Evolutionary conservation across 2,113 vertebrate genomes (phyloP).

Genomic region (Nibea coibor): DNA sequence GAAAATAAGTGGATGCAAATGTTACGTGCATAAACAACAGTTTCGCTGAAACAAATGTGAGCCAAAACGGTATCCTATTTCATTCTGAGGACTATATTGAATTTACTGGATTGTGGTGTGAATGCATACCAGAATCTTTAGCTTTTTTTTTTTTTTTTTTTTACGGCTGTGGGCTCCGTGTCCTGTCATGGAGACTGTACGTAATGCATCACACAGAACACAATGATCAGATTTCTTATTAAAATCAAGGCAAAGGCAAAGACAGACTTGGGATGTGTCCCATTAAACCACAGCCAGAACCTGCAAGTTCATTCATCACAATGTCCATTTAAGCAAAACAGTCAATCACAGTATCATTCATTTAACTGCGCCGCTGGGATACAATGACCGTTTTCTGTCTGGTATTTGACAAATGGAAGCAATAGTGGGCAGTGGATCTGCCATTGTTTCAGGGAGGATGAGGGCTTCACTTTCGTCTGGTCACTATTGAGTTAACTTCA

Average conservation of each 20-base stretch:
- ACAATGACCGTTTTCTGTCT: constrained; percentile 15
- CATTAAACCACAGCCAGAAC: constrained; percentile 27
- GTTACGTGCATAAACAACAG: constrained; percentile 1
- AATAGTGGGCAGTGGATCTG: not conserved
- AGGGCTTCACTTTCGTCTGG: constrained; percentile 49
- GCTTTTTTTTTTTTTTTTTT: not conserved
- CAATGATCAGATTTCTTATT: constrained; percentile 10
- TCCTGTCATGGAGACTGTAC: not conserved
- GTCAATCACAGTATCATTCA: constrained; percentile 10
- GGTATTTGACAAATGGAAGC: not conserved
- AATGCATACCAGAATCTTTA: constrained; percentile 20
- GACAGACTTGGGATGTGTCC: constrained; percentile 3
- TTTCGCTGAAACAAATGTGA: not conserved
- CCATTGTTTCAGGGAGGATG: constrained; percentile 4
- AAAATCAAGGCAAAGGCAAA: not conserved
- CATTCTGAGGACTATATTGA: constrained; percentile 8
- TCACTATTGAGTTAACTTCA: constrained; percentile 72
- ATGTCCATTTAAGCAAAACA: constrained; percentile 30
- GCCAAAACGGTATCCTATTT: constrained; percentile 7
- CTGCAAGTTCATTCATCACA: constrained; percentile 24
- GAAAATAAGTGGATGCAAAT: constrained; percentile 23
- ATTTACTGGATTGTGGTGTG: not conserved
- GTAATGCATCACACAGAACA: constrained; percentile 8
- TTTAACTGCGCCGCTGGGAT: constrained; percentile 11
- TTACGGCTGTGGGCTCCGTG: not conserved